Percentiles rank a stretch among this genome's conserved stretches.
Evolutionary conservation across 1,140 invertebrate genomes (phyloP).

Genomic region (Euglossa dilemma): DNA sequence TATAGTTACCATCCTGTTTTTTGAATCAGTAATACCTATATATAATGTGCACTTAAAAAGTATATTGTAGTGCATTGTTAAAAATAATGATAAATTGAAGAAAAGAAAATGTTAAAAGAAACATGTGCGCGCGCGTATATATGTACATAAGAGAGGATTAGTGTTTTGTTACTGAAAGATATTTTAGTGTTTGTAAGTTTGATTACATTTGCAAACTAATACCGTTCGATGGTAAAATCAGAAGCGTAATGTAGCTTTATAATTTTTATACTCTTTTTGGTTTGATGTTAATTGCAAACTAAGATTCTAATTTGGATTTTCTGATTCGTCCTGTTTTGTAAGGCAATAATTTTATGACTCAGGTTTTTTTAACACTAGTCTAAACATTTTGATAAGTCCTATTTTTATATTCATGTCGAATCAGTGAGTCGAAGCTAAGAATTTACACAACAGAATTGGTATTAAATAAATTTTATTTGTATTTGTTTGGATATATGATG

Average conservation of each 20-base stretch:
- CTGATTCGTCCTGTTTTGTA: neutral
- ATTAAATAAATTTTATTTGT: neutral
- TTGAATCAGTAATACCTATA: neutral
- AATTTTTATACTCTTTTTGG: conserved; percentile 33
- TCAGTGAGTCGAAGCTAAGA: neutral
- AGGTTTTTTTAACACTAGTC: conserved; percentile 36
- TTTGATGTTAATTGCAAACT: neutral
- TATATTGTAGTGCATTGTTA: neutral
- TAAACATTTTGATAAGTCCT: conserved; percentile 9
- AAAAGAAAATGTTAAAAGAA: conserved; percentile 21
- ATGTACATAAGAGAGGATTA: conserved; percentile 17
- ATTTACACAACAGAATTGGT: neutral
- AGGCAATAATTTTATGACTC: conserved; percentile 14
- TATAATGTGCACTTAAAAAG: neutral
- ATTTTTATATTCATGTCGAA: neutral
- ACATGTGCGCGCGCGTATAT: conserved; percentile 4
- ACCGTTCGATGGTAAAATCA: too few species aligned
- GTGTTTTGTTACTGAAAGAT: conserved; percentile 39
- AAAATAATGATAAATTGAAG: conserved; percentile 10
- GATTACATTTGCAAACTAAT: conserved; percentile 19
- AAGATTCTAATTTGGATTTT: conserved; percentile 6
- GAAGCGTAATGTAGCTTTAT: conserved; percentile 12
- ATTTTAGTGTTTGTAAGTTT: conserved; percentile 35
- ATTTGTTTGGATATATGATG: neutral
- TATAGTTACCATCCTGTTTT: conserved; percentile 6